Percentiles rank a stretch among this genome's conserved stretches.
These are phyloP conservation scores for Plectus sambesii DNA, from an alignment of 1,140 invertebrate genomes.

Conservation along the genomic window DNA sequence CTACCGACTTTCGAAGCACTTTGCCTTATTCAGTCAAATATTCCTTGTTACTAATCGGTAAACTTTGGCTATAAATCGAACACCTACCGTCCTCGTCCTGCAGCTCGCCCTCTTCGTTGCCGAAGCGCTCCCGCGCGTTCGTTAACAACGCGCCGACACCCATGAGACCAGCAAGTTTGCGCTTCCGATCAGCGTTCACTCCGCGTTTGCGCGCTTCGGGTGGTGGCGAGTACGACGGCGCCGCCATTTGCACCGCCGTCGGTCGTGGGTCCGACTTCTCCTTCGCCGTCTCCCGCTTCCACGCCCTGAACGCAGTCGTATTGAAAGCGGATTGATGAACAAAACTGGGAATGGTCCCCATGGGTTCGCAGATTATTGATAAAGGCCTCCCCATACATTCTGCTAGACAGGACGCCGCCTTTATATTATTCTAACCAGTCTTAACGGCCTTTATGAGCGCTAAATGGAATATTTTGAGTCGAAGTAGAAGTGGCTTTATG, in stretches of 20 bases:
- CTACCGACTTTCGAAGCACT: too few species aligned
- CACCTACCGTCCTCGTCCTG: conserved; percentile 25
- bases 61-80: too few species aligned
- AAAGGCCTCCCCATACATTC: too few species aligned
- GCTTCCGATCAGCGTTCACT: conserved; percentile 13
- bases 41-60: too few species aligned
- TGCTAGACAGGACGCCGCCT: too few species aligned
- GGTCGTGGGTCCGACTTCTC: conserved; percentile 1
- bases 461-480: too few species aligned
- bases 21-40: too few species aligned
- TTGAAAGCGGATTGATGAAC: conserved; percentile 1
- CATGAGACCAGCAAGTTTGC: conserved; percentile 10
- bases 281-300: conserved; percentile 10
- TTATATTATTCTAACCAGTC: too few species aligned
- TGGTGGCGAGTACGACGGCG: conserved; percentile 4
- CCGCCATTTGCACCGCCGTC: neutral
- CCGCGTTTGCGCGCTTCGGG: conserved; percentile 8
- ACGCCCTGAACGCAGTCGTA: conserved; percentile 12
- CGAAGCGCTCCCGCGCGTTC: conserved; percentile 2
- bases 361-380: too few species aligned
- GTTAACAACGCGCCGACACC: conserved; percentile 16
- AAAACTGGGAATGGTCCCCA: too few species aligned
- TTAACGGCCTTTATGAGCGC: too few species aligned
- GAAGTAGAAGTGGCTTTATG: too few species aligned
- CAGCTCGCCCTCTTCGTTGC: conserved; percentile 21